Evolutionary conservation across 2,113 vertebrate genomes (phyloP).

Genomic region (Heterochromis multidens): DNA sequence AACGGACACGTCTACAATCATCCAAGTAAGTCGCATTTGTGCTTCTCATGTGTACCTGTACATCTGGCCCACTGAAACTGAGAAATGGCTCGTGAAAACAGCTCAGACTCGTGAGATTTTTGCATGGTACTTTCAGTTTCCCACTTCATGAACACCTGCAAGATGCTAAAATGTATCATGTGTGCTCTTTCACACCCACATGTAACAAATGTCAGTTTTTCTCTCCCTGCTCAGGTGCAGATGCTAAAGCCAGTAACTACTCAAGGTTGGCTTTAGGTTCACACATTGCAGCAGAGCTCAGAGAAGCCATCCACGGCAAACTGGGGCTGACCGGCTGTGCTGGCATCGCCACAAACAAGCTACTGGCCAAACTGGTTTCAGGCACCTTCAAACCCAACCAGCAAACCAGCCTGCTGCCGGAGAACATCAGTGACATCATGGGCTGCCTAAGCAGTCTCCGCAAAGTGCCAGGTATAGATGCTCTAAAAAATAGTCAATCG

Average conservation of each 20-base stretch:
- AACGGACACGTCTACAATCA: slow-evolving; percentile 82
- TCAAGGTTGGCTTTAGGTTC: slow-evolving; percentile 78
- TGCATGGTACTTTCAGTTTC: slow-evolving; percentile 55
- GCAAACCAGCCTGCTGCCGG: slow-evolving; percentile 84
- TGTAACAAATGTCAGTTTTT: background rate
- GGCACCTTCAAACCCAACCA: slow-evolving; percentile 90
- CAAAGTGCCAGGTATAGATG: slow-evolving; percentile 80
- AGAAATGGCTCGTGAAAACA: slow-evolving; percentile 27
- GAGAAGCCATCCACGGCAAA: slow-evolving; percentile 69
- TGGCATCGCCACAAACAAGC: slow-evolving; percentile 84
- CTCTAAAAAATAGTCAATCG: background rate
- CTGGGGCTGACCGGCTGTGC: slow-evolving; percentile 86
- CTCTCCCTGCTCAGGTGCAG: slow-evolving; percentile 62
- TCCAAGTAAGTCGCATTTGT: slow-evolving; percentile 66
- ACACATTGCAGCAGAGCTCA: slow-evolving; percentile 82
- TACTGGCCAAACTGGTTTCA: slow-evolving; percentile 86
- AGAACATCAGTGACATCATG: slow-evolving; percentile 76
- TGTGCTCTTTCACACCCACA: background rate
- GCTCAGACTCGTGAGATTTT: slow-evolving; percentile 16
- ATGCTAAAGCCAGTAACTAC: slow-evolving; percentile 58
- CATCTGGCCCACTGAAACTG: slow-evolving; percentile 34
- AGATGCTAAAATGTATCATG: background rate
- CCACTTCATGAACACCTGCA: background rate
- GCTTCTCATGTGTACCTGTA: background rate
- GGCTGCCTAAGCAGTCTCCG: slow-evolving; percentile 68